Evolutionary conservation across 2,113 vertebrate species (phyloP).

Genomic region (Sigmodon hispidus): DNA sequence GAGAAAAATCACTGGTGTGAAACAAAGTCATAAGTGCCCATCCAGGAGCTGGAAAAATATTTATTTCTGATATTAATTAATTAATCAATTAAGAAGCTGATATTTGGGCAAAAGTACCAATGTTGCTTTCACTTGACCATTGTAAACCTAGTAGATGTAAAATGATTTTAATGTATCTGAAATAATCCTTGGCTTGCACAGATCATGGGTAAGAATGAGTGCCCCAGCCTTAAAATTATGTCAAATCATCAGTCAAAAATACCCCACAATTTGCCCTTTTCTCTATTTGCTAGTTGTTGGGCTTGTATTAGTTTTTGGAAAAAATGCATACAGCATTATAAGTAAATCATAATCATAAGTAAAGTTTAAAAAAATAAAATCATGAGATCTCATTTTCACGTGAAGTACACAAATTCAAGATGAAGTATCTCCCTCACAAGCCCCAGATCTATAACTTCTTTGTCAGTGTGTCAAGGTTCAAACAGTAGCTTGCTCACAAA

Average conservation of each 20-base stretch:
- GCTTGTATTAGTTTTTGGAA: neutral
- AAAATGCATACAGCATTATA: neutral
- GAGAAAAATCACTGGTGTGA: neutral
- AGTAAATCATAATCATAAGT: neutral
- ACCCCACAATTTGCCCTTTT: neutral
- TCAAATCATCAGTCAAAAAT: neutral
- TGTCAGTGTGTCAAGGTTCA: neutral
- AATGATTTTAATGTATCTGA: slow-evolving; percentile 16
- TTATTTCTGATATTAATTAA: neutral
- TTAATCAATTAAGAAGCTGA: neutral
- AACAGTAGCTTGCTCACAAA: neutral
- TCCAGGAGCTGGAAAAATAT: neutral
- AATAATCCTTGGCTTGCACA: neutral
- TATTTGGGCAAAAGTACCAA: neutral
- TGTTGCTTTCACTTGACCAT: neutral
- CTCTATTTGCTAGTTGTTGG: neutral
- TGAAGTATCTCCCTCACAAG: neutral
- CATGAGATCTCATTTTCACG: neutral
- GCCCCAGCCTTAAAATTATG: neutral
- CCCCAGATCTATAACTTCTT: neutral
- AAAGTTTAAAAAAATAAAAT: slow-evolving; percentile 26
- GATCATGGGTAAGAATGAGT: neutral
- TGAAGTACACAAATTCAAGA: neutral
- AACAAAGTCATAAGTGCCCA: slow-evolving; percentile 8
- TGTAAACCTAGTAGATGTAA: neutral